Evolutionary conservation across 2,797 vertebrate genomes (phyloP), one percentile per base, ranked within the genome.

Genomic region (Tangara arthus): DNA sequence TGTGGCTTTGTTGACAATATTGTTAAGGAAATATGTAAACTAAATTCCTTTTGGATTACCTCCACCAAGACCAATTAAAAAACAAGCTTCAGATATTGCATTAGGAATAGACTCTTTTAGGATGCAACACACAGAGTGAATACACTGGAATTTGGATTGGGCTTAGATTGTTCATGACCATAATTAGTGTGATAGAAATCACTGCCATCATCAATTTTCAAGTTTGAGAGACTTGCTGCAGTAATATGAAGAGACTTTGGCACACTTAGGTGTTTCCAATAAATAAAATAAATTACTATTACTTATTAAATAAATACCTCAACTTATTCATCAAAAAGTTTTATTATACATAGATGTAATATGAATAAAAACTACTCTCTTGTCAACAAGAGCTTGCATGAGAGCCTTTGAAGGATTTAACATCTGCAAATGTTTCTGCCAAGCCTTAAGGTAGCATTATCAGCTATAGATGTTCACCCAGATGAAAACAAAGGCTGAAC

Each of bases 351-450:
- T 44, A 32, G 1, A 13, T 0, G 2, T 15, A 49, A 34, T 27
- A 37, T 15, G 19, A 73, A 52, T 69, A 75, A 92, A 91, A 89
- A 75, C 34, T 30, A 50, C 27, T 66, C 15, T 14, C 16, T 53
- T 0, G 0, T 70, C 46, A 80, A 73, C 14, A 71, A 78, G 8
- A 57, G 7, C 30, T 60, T 77, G 15, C 0, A 0, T 37, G 30
- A 66, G 12, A 64, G 30, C 11, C 37, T 80, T 56, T 47, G 13
- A 88, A 47, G 18, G 4, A 20, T 75, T 81, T 18, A 60, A 37
- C 35, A 15, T 69, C 26, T 46, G 53, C 7, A 46, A 27, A 88
- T 12, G 9, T 37, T 8, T 44, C 64, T 82, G 50, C 35, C 39
- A 61, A 68, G n/a, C 2, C 34, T 87, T 78, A 41, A 56, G 30